Conservation (phyloP, 53 echinoderm and acorn worm genomes). For the Patiria pectinifera region DNA sequence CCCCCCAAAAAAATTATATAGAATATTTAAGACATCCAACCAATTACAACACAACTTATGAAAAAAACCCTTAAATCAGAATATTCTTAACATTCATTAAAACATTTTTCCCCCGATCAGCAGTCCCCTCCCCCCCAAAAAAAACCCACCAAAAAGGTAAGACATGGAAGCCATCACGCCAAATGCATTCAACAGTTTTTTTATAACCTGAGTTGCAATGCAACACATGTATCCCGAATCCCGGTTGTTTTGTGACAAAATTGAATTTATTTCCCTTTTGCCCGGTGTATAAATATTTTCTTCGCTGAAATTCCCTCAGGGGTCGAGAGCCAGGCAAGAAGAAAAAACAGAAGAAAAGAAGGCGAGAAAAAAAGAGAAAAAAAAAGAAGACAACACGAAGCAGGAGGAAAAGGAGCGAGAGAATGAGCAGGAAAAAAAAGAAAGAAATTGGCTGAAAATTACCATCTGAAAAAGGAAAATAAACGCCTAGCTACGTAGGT, state of each 20-base stretch:
- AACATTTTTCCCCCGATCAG: background rate
- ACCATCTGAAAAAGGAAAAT: slow-evolving; percentile 53
- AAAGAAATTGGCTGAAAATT: slow-evolving; percentile 49
- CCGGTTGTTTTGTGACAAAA: slow-evolving; percentile 61
- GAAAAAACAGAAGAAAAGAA: slow-evolving; percentile 36
- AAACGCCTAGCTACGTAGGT: slow-evolving; percentile 43
- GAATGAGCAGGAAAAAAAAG: background rate
- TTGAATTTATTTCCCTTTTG: slow-evolving; percentile 65
- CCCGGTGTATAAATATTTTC: slow-evolving; percentile 64
- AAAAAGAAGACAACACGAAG: background rate
- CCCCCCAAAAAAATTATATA: no score
- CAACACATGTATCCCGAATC: slow-evolving; percentile 51
- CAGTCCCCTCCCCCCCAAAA: background rate
- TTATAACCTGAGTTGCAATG: slow-evolving; percentile 8
- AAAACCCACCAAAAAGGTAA: background rate
- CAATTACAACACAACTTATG: no score
- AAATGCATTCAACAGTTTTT: slow-evolving; percentile 44
- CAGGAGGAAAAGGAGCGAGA: slow-evolving; percentile 16
- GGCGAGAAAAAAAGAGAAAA: background rate
- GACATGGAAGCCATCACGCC: background rate
- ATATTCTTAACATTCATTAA: background rate
- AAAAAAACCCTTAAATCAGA: no score
- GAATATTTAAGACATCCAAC: no score
- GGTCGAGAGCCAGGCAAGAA: slow-evolving; percentile 11
- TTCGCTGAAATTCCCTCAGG: slow-evolving; percentile 42